Conservation (phyloP, 2,888 invertebrate species). For the Trachelus iudaicus region DNA sequence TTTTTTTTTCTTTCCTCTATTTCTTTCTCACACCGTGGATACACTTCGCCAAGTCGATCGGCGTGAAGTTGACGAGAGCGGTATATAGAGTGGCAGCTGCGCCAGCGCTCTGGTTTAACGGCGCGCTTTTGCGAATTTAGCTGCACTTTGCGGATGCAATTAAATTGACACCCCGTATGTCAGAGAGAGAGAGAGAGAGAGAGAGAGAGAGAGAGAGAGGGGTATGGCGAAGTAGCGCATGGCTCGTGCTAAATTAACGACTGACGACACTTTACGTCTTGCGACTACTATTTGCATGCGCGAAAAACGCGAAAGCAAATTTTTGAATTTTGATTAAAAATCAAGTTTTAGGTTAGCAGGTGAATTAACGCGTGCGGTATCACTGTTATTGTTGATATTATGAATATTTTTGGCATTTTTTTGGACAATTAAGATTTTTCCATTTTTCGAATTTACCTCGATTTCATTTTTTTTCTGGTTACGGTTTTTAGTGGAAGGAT, state of each 20-base stretch:
- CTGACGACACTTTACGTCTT: not conserved
- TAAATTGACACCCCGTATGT: slow-evolving; percentile 54
- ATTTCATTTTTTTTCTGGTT: no score
- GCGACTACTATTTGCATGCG: not conserved
- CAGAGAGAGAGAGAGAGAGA: slow-evolving; percentile 45
- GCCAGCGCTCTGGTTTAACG: slow-evolving; percentile 33
- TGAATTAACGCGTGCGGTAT: no score
- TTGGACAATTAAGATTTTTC: not conserved
- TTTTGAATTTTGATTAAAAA: not conserved
- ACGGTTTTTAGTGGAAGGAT: fast-evolving
- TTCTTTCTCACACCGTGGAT: not conserved
- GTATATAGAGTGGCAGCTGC: not conserved
- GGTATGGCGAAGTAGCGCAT: slow-evolving; percentile 28
- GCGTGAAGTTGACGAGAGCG: not conserved
- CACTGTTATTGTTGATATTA: not conserved
- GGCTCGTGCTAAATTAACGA: no score
- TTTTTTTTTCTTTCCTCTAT: no score
- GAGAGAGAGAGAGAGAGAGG: no score
- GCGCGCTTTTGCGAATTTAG: slow-evolving; percentile 5
- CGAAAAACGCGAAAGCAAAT: not conserved
- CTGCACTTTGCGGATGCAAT: slow-evolving; percentile 44
- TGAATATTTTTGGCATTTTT: not conserved
- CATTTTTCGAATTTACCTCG: no score
- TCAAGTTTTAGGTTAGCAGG: no score
- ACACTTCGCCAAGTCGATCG: not conserved